Conservation (phyloP, 2,888 invertebrate species). For the Amphipoea oculea region DNA sequence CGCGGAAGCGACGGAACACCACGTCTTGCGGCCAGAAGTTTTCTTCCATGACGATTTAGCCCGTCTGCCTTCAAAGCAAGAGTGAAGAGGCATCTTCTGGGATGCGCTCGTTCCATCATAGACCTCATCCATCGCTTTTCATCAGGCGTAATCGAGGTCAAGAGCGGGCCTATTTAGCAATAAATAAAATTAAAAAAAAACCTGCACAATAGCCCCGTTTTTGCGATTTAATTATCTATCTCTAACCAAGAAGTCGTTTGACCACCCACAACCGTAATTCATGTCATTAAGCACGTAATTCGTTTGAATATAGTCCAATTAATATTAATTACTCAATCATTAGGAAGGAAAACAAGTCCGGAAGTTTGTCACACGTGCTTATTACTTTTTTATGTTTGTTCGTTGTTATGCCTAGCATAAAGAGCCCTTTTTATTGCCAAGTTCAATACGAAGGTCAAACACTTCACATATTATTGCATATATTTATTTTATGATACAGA, state of each 20-base stretch:
- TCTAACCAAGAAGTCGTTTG: slow-evolving; percentile 36
- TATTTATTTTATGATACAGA: slow-evolving; percentile 38
- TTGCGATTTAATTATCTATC: slow-evolving; percentile 16
- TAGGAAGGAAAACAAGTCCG: slow-evolving; percentile 51
- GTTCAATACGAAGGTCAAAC: slow-evolving; percentile 51
- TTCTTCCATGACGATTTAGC: too few relatives aligned
- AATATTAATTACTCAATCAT: slow-evolving; percentile 53
- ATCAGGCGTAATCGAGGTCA: too few relatives aligned
- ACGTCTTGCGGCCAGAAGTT: too few relatives aligned
- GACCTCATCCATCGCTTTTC: too few relatives aligned
- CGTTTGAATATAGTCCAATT: slow-evolving; percentile 35
- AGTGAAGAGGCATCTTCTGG: too few relatives aligned
- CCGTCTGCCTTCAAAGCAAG: too few relatives aligned
- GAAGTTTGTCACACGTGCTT: slow-evolving; percentile 44
- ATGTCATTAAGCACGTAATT: slow-evolving; percentile 32
- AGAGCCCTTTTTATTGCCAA: slow-evolving; percentile 49
- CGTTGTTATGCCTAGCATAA: slow-evolving; percentile 41
- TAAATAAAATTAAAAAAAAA: neutral
- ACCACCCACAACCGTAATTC: slow-evolving; percentile 29
- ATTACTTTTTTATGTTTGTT: slow-evolving; percentile 43
- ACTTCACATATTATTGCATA: slow-evolving; percentile 47
- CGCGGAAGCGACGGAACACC: too few relatives aligned
- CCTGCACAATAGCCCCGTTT: slow-evolving; percentile 12
- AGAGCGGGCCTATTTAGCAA: too few relatives aligned
- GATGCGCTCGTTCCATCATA: too few relatives aligned